Evolutionary conservation across 2,888 invertebrate genomes (phyloP).

Genomic region (Cheilosia impressa): DNA sequence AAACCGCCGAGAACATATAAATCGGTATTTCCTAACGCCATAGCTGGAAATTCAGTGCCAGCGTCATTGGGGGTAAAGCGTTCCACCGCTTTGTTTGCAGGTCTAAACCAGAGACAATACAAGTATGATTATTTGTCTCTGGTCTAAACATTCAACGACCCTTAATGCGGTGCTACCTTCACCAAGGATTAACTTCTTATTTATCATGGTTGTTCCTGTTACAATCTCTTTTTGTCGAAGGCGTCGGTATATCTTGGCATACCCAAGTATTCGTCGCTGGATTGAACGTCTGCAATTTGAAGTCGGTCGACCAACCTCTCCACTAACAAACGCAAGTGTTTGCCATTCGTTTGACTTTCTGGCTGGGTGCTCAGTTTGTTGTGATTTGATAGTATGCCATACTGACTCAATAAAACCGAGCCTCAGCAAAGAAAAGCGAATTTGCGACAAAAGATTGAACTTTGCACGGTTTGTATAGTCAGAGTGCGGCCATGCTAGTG

Average conservation of each 20-base stretch:
- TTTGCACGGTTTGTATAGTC: no score
- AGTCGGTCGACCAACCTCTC: no score
- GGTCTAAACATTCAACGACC: background rate
- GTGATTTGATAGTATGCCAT: background rate
- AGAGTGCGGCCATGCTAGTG: no score
- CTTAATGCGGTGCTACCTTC: background rate
- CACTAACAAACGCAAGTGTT: background rate
- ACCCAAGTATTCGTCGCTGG: no score
- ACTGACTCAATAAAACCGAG: background rate
- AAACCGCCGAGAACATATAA: background rate
- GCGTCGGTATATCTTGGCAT: background rate
- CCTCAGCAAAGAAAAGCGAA: background rate
- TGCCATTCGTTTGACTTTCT: background rate
- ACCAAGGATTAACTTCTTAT: background rate
- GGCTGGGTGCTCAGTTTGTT: background rate
- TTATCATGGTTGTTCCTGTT: background rate
- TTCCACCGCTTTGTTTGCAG: background rate
- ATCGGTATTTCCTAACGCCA: background rate
- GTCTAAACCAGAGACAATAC: no score
- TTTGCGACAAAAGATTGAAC: background rate
- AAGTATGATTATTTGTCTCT: no score
- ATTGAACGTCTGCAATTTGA: no score
- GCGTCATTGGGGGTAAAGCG: background rate
- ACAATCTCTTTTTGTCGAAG: background rate
- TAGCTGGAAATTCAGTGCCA: background rate